phyloP scores from a whole-genome alignment of 2,113 vertebrate genomes.

The Indri indri region DNA sequence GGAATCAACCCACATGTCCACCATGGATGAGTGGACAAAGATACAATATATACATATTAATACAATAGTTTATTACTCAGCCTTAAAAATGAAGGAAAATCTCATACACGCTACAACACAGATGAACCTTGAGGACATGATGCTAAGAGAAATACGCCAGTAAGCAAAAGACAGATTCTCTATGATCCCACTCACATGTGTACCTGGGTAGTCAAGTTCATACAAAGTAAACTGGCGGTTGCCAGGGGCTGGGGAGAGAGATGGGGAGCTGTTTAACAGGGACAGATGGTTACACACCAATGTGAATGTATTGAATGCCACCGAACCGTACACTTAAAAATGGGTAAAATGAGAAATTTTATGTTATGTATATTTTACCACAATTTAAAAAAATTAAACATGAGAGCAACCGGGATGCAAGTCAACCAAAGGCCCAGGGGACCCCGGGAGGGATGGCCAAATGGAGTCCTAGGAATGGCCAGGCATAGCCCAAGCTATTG shows the following conservation, averaged over 20 bases:
- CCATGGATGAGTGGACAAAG: too few species aligned
- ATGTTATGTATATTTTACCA: not conserved
- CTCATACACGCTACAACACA: not conserved
- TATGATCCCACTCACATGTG: not conserved
- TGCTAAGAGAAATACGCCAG: not conserved
- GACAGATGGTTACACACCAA: too few species aligned
- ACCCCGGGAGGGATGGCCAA: rapidly evolving
- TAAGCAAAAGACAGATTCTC: not conserved
- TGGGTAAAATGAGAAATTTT: not conserved
- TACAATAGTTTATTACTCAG: not conserved
- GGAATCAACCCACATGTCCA: too few species aligned
- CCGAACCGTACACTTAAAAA: not conserved
- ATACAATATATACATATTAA: not conserved
- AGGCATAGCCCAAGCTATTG: not conserved
- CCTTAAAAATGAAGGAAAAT: not conserved
- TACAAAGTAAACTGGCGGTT: not conserved
- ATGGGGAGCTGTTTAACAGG: not conserved
- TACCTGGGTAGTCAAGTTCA: not conserved
- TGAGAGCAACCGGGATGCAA: not conserved
- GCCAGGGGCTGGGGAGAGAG: not conserved
- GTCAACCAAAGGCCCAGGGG: not conserved
- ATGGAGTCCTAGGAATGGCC: not conserved
- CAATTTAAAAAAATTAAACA: not conserved
- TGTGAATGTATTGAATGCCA: not conserved
- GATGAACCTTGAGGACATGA: not conserved